These are phyloP conservation scores for Benthosema pterotum DNA, from an alignment of 2,797 vertebrate species.

Conservation along the genomic window DNA sequence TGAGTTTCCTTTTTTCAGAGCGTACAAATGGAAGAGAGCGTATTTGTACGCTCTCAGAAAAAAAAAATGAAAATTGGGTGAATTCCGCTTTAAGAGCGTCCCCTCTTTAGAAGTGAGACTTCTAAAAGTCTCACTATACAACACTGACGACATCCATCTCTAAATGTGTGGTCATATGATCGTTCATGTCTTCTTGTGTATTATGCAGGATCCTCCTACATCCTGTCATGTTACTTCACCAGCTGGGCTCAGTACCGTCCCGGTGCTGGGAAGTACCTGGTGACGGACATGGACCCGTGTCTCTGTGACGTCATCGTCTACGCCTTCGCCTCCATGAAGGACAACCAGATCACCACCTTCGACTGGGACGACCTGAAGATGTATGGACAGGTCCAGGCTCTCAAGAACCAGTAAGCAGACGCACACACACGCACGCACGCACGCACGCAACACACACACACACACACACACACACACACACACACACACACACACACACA, in stretches of 20 bases:
- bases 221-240: slow-evolving; percentile 85
- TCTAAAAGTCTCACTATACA: too few relatives aligned
- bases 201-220: slow-evolving; percentile 77
- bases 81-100: too few relatives aligned
- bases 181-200: slow-evolving; percentile 7
- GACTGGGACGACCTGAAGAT: slow-evolving; percentile 82
- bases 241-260: slow-evolving; percentile 86
- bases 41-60: too few relatives aligned
- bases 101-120: too few relatives aligned
- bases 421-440: neutral
- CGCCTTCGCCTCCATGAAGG: slow-evolving; percentile 83
- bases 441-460: neutral
- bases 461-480: neutral
- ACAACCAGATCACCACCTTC: slow-evolving; percentile 74
- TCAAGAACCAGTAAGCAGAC: slow-evolving; percentile 79
- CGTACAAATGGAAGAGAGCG: too few relatives aligned
- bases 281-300: slow-evolving; percentile 76
- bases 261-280: slow-evolving; percentile 76
- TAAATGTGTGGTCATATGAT: neutral
- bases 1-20: too few relatives aligned
- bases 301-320: slow-evolving; percentile 87
- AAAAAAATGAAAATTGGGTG: too few relatives aligned
- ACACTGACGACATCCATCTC: too few relatives aligned
- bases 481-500: neutral
- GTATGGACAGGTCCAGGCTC: slow-evolving; percentile 74